phyloP scores from a whole-genome alignment of 1,140 invertebrate genomes.

The Anagrus nilaparvatae region DNA sequence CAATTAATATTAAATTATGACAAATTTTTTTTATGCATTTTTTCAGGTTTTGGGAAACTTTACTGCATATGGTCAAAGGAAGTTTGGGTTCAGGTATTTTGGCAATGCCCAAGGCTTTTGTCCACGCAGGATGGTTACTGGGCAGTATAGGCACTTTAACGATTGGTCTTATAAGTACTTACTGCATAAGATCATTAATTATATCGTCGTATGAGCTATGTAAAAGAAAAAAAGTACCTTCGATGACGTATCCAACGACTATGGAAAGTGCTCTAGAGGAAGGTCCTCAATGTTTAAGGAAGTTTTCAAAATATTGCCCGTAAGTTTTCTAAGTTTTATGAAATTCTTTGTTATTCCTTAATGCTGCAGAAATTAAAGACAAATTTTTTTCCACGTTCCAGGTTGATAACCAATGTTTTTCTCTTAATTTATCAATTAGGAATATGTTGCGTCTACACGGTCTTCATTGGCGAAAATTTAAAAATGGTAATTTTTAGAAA shows the following conservation, averaged over 20 bases:
- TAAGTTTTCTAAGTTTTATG: conserved; percentile 45
- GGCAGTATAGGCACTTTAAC: conserved; percentile 58
- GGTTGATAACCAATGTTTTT: conserved; percentile 53
- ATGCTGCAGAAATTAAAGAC: no score
- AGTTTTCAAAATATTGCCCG: conserved; percentile 49
- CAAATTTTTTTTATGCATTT: no score
- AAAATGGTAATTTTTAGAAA: conserved; percentile 46
- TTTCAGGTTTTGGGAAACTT: conserved; percentile 45
- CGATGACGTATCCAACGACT: conserved; percentile 59
- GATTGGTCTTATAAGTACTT: conserved; percentile 66
- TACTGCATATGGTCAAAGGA: conserved; percentile 71
- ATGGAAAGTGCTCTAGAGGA: conserved; percentile 58
- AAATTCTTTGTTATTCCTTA: no score
- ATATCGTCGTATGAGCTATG: conserved; percentile 59
- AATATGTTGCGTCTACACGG: conserved; percentile 79
- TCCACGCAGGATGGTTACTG: conserved; percentile 60
- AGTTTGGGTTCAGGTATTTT: conserved; percentile 82
- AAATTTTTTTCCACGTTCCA: conserved; percentile 25
- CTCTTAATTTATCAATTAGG: conserved; percentile 77
- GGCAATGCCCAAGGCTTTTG: conserved; percentile 76
- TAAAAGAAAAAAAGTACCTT: conserved; percentile 53
- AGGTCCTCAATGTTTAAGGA: conserved; percentile 51
- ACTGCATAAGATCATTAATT: conserved; percentile 68
- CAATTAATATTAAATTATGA: no score
- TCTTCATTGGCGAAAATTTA: conserved; percentile 71